Percentiles rank a stretch among this genome's conserved stretches.
phyloP scores from a whole-genome alignment of 2,797 vertebrate genomes.

The Gadopsis marmoratus region DNA sequence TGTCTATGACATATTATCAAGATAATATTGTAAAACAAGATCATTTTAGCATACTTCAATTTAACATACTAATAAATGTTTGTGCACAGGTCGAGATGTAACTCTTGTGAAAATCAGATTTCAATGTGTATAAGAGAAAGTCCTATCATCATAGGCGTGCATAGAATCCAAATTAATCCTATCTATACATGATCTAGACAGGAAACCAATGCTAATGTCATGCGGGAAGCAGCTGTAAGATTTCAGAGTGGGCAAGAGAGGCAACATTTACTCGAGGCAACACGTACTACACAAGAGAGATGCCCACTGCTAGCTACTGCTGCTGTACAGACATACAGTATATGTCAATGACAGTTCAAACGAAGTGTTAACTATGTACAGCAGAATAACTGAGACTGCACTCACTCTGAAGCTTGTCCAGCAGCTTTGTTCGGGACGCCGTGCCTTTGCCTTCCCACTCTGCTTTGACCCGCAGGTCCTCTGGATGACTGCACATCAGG shows the following conservation, averaged over 20 bases:
- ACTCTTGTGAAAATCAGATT: no score
- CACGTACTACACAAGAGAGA: neutral
- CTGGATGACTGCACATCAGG: constrained; percentile 98
- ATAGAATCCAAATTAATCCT: neutral
- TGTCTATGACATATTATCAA: no score
- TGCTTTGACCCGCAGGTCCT: constrained; percentile 95
- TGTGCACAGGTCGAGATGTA: no score
- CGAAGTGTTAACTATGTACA: neutral
- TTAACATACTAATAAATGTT: no score
- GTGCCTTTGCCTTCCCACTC: constrained; percentile 98
- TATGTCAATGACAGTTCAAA: neutral
- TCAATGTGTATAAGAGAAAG: no score
- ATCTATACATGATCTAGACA: neutral
- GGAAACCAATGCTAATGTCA: neutral
- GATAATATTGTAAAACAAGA: no score
- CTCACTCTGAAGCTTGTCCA: constrained; percentile 99
- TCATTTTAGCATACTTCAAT: no score
- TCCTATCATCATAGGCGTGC: no score
- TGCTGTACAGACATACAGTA: neutral
- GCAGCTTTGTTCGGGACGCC: constrained; percentile 91
- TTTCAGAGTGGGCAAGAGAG: neutral
- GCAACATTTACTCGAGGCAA: no score
- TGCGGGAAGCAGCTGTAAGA: neutral
- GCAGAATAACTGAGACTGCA: constrained; percentile 12
- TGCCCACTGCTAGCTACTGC: neutral